phyloP scores from a whole-genome alignment of 2,888 invertebrate species.

The Agrotis ipsilon region DNA sequence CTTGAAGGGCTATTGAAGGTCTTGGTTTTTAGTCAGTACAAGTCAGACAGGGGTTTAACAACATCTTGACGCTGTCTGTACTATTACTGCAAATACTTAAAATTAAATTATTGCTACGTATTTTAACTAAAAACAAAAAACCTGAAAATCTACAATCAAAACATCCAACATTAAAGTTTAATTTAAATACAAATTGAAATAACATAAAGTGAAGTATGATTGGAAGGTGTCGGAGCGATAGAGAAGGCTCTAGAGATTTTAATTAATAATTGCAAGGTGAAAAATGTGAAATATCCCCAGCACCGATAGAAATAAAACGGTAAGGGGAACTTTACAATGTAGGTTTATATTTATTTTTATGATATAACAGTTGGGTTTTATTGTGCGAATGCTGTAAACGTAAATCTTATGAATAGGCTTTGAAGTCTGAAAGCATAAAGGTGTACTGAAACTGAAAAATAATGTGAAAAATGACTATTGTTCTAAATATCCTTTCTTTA shows the following conservation, averaged over 20 bases:
- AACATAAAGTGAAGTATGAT: conserved; percentile 8
- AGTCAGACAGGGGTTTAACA: no score
- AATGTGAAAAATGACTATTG: not conserved
- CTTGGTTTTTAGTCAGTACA: no score
- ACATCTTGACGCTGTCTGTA: no score
- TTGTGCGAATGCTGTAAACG: conserved; percentile 3
- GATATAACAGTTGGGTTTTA: conserved; percentile 23
- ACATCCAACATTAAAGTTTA: conserved; percentile 31
- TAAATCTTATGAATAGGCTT: conserved; percentile 13
- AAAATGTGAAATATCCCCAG: conserved; percentile 58
- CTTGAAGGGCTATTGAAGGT: no score
- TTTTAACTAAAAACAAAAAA: not conserved
- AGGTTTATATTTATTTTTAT: conserved; percentile 29
- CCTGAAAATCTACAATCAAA: not conserved
- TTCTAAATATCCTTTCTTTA: not conserved
- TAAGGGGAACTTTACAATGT: conserved; percentile 43
- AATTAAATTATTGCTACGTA: no score
- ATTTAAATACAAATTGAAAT: conserved; percentile 38
- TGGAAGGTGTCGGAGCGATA: conserved; percentile 22
- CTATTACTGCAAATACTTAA: no score
- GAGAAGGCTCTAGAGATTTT: conserved; percentile 36
- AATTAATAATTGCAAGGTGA: conserved; percentile 68
- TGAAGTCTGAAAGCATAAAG: not conserved
- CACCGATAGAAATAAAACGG: conserved; percentile 35
- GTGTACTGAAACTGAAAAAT: not conserved